Conservation (phyloP, 2,888 invertebrate species). For the Nomada hirtipes region DNA sequence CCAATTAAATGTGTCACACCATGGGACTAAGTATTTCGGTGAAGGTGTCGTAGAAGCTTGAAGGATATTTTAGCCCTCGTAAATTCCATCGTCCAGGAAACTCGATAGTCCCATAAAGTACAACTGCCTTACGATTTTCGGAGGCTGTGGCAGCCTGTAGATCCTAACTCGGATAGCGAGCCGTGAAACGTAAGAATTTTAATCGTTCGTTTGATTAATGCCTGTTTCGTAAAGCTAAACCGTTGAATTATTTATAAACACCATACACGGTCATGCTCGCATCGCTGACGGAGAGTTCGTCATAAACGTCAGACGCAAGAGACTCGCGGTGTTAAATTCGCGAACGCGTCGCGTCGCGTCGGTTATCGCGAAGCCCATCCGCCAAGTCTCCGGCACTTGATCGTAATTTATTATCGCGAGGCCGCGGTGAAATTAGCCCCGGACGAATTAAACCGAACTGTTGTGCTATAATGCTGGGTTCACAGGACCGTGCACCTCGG, state of each 20-base stretch:
- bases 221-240: not conserved
- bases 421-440: conserved; percentile 41
- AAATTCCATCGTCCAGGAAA: conserved; percentile 17
- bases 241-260: conserved; percentile 40
- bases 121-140: conserved; percentile 29
- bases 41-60: not conserved
- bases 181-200: conserved; percentile 9
- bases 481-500: not conserved
- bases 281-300: conserved; percentile 6
- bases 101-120: conserved; percentile 27
- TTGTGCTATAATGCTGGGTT: not conserved
- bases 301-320: conserved; percentile 19
- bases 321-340: conserved; percentile 27
- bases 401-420: conserved; percentile 44
- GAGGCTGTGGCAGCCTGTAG: conserved; percentile 1
- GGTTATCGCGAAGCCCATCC: conserved; percentile 9
- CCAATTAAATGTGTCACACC: conserved; percentile 22
- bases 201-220: conserved; percentile 29
- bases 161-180: conserved; percentile 32
- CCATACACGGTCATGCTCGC: not conserved
- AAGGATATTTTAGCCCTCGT: not conserved
- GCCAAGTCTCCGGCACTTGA: not conserved
- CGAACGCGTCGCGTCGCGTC: conserved; percentile 23
- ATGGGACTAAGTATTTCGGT: not conserved
- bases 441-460: conserved; percentile 26